Evolutionary conservation across 2,888 invertebrate genomes (phyloP), one percentile per base, ranked within the genome.

Genomic region (Orthonevra nobilis): DNA sequence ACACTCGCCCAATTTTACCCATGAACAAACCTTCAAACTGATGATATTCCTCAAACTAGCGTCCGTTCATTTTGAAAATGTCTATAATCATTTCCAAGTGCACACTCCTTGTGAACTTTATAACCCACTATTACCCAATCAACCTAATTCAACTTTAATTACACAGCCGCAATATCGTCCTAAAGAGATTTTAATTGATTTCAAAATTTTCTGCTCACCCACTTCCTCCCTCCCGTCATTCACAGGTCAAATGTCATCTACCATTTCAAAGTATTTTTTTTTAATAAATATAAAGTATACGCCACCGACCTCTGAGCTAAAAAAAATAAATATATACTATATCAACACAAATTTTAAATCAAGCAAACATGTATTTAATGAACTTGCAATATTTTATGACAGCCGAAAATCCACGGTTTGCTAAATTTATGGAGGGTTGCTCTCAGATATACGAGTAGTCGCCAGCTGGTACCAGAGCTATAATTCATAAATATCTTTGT

Each of bases 391-490:
- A 66, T 60, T 70, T 50, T 52, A 38, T 26, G 26, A 6, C 14
- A 58, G 28, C 6, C 44, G 26, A 70, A n/a, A 72, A 72, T 77
- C 77, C 58, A n/a, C 32, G 20, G 52, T 54, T 77, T 64, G 38
- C 38, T 40, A 52, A 72, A 77, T 77, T 54, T 72, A 72, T 64
- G 34, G 38, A 7, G 17, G 9, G 5, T 28, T 60, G 60, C 72
- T 60, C 60, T 52, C 64, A 46, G 44, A 70, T 19, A 70, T 60
- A 48, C 61, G 58, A n/a, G n/a, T n/a, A n/a, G n/a, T n/a, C 46
- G 72, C 64, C 77, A 66, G 70, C 77, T 77, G 77, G 72, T 77
- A 64, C 72, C 34, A 52, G 60, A 58, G 64, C 46, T 72, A 77
- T 77, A 77, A 66, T 77, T 77, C 72, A 77, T 66, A 77, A 77